These are phyloP conservation scores for Eupristina koningsbergeri DNA, from an alignment of 1,140 invertebrate species.

Conservation along the genomic window DNA sequence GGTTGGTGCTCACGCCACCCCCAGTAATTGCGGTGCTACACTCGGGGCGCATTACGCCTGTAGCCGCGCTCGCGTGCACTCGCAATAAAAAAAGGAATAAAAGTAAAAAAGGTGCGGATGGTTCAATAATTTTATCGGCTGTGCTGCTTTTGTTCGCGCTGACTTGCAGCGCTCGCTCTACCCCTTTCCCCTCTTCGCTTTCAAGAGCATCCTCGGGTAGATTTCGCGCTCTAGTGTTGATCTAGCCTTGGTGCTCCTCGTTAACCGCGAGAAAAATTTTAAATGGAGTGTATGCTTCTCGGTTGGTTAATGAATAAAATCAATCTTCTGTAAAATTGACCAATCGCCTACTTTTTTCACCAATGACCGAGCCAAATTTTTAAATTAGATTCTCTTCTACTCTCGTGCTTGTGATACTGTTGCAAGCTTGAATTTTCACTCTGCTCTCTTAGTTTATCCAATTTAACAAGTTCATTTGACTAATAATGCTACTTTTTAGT, in stretches of 20 bases:
- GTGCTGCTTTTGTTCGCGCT: not conserved
- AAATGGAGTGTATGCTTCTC: not conserved
- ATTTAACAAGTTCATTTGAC: not conserved
- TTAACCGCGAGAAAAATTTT: not conserved
- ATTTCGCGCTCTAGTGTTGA: not conserved
- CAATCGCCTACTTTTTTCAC: not conserved
- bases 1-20: not conserved
- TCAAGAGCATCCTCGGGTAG: not conserved
- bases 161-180: not conserved
- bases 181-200: not conserved
- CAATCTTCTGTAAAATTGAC: not conserved
- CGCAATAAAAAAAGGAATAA: not conserved
- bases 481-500: not conserved
- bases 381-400: no score
- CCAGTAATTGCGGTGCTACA: constrained; percentile 30
- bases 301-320: not conserved
- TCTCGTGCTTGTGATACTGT: not conserved
- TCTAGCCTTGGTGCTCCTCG: not conserved
- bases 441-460: not conserved
- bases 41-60: constrained; percentile 4
- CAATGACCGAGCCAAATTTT: not conserved
- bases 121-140: not conserved
- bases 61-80: not conserved
- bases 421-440: not conserved
- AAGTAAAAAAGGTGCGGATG: not conserved